These are phyloP conservation scores for Brienomyrus brachyistius DNA, from an alignment of 2,113 vertebrate species.

Conservation along the genomic window DNA sequence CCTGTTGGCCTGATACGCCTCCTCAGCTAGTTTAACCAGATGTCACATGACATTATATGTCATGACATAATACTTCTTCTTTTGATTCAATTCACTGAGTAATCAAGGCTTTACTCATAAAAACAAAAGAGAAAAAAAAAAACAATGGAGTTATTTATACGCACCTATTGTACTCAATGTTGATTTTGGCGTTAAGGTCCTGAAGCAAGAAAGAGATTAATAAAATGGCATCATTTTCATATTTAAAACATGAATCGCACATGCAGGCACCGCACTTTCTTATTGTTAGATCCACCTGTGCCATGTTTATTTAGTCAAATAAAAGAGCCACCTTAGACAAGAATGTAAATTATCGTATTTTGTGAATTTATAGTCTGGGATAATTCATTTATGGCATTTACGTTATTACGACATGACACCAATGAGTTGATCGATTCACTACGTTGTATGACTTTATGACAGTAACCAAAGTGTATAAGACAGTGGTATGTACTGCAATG, in stretches of 20 bases:
- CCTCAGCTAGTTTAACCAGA: not conserved
- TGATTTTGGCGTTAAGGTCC: constrained; percentile 66
- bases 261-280: not conserved
- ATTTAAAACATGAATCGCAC: not conserved
- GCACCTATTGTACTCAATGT: constrained; percentile 78
- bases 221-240: not conserved
- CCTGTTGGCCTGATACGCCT: not conserved
- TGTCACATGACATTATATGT: not conserved
- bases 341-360: not conserved
- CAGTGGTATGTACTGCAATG: not conserved
- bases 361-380: not conserved
- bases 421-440: not conserved
- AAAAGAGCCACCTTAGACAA: not conserved
- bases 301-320: not conserved
- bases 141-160: constrained; percentile 31
- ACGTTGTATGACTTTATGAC: not conserved
- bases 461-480: not conserved
- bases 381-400: not conserved
- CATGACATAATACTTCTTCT: not conserved
- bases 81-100: not conserved
- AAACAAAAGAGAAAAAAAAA: constrained; percentile 24
- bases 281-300: not conserved
- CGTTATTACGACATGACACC: not conserved
- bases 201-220: constrained; percentile 41
- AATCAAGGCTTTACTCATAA: not conserved